A percentile compares a stretch with the other conserved stretches of the same genome.
Conservation (phyloP, 23 tunicate species). For the Halocynthia aurantium region DNA sequence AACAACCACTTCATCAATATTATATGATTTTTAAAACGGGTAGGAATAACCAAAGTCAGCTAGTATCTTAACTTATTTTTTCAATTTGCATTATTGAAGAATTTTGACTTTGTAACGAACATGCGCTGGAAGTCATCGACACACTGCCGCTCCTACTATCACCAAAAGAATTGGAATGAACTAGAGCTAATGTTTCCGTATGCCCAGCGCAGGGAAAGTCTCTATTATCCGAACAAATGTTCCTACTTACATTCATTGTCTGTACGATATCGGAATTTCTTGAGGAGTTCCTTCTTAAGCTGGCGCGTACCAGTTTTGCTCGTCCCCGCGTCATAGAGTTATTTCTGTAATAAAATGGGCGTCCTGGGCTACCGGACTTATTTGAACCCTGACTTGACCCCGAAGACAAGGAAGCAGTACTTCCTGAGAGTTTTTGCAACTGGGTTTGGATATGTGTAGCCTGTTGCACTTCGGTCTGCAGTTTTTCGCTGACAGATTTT, state of each 20-base stretch:
- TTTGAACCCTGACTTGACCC: conserved; percentile 56
- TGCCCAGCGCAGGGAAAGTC: too few species aligned
- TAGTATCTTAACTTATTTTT: too few species aligned
- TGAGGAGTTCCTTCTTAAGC: conserved; percentile 63
- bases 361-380: background rate
- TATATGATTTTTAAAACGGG: too few species aligned
- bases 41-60: too few species aligned
- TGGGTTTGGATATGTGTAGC: conserved; percentile 43
- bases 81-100: background rate
- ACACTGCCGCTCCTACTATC: background rate
- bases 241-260: background rate
- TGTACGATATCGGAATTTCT: conserved; percentile 18
- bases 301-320: conserved; percentile 67
- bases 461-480: conserved; percentile 47
- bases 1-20: too few species aligned
- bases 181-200: too few species aligned
- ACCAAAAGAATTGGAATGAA: background rate
- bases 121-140: conserved; percentile 16
- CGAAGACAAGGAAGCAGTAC: conserved; percentile 73
- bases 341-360: conserved; percentile 53
- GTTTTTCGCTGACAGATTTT: conserved; percentile 49
- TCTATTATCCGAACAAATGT: too few species aligned
- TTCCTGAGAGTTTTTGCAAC: conserved; percentile 60
- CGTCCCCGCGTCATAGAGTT: conserved; percentile 83
- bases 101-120: conserved; percentile 29